These are phyloP conservation scores for Mechanitis messenoides DNA, from an alignment of 2,888 invertebrate genomes.

Conservation along the genomic window DNA sequence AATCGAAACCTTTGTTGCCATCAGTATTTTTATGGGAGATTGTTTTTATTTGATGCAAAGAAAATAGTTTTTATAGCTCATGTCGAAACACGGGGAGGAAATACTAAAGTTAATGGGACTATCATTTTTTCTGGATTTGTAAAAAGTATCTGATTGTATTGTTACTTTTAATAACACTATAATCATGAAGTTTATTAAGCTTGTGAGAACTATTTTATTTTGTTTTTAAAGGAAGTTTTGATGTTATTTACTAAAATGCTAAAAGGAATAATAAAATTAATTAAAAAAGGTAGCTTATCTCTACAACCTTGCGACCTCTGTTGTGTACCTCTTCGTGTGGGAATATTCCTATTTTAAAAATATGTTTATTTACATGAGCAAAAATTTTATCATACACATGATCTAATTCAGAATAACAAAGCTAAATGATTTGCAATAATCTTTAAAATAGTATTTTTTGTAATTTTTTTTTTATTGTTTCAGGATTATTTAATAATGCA, in stretches of 20 bases:
- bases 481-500: constrained; percentile 72
- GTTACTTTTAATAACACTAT: background rate
- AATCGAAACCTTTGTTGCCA: background rate
- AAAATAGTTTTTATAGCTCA: constrained; percentile 5
- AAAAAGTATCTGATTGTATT: constrained; percentile 2
- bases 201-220: no score
- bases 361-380: background rate
- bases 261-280: no score
- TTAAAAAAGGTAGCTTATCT: no score
- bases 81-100: background rate
- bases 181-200: background rate
- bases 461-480: constrained; percentile 43
- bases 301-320: no score
- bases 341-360: background rate
- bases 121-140: background rate
- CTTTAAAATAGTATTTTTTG: no score
- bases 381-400: no score
- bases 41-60: constrained; percentile 5
- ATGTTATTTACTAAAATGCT: no score
- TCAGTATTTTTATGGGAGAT: background rate
- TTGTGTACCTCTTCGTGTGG: background rate
- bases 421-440: no score
- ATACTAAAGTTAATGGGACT: background rate
- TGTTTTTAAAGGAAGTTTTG: no score
- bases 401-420: no score